Conservation (phyloP, 1,140 invertebrate species). For the Rhyzopertha dominica region DNA sequence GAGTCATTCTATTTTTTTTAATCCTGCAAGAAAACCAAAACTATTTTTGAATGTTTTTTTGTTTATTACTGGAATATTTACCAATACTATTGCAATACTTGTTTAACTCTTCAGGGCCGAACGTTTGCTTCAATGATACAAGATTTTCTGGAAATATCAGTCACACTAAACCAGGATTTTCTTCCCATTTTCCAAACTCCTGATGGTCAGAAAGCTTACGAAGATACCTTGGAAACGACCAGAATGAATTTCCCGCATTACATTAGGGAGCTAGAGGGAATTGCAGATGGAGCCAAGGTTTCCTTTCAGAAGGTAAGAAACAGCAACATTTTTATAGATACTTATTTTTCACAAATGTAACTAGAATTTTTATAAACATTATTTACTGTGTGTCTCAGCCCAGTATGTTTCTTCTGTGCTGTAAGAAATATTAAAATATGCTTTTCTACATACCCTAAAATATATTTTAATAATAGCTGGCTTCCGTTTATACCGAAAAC, state of each 20-base stretch:
- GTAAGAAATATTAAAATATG: no score
- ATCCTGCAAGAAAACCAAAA: background rate
- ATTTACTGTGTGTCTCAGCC: no score
- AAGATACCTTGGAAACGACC: conserved; percentile 63
- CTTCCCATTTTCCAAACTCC: conserved; percentile 65
- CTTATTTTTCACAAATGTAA: no score
- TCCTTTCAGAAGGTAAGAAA: conserved; percentile 70
- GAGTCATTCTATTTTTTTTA: no score
- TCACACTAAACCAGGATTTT: conserved; percentile 61
- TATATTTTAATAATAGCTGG: no score
- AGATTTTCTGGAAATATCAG: conserved; percentile 58
- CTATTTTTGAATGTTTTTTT: background rate
- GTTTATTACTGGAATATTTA: no score
- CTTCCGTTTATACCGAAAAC: no score
- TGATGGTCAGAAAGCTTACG: conserved; percentile 64
- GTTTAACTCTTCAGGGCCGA: conserved; percentile 58
- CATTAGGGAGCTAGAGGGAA: conserved; percentile 74
- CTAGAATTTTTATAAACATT: no score
- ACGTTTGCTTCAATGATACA: conserved; percentile 71
- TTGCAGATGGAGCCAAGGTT: conserved; percentile 74
- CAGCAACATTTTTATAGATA: no score
- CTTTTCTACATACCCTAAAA: no score
- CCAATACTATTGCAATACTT: background rate
- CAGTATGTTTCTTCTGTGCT: no score
- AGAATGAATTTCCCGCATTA: conserved; percentile 74